phyloP scores from a whole-genome alignment of 2,797 vertebrate species.

The Danio aesculapii region DNA sequence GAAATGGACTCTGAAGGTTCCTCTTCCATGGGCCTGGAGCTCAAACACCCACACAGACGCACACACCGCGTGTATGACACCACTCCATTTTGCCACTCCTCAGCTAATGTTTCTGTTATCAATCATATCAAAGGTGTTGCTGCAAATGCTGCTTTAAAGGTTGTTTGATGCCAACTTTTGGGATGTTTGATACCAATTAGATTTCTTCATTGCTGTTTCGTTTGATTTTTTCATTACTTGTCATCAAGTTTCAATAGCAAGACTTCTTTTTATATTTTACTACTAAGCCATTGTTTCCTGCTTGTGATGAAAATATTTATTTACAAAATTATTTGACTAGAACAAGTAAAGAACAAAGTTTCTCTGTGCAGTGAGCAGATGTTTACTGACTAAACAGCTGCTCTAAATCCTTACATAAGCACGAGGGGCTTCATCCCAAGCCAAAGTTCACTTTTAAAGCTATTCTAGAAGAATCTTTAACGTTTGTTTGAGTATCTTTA shows the following conservation, averaged over 20 bases:
- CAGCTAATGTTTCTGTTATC: constrained; percentile 6
- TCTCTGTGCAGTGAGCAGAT: neutral
- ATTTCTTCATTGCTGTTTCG: neutral
- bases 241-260: neutral
- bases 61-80: neutral
- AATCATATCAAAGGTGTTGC: neutral
- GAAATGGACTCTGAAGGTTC: neutral
- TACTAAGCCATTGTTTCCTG: neutral
- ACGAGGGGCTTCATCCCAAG: neutral
- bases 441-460: constrained; percentile 17
- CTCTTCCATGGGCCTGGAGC: constrained; percentile 9
- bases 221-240: neutral
- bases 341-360: constrained; percentile 22
- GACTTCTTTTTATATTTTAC: neutral
- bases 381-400: neutral
- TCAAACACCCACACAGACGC: neutral
- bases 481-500: too few relatives aligned
- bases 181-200: constrained; percentile 1
- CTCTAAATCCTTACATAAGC: constrained; percentile 9
- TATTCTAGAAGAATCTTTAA: neutral
- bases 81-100: neutral
- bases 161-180: constrained; percentile 22
- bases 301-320: neutral
- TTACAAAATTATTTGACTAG: neutral
- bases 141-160: neutral